Percentiles rank a stretch among this genome's conserved stretches.
Conservation (phyloP, 2,797 vertebrate species). For the Trachurus trachurus region DNA sequence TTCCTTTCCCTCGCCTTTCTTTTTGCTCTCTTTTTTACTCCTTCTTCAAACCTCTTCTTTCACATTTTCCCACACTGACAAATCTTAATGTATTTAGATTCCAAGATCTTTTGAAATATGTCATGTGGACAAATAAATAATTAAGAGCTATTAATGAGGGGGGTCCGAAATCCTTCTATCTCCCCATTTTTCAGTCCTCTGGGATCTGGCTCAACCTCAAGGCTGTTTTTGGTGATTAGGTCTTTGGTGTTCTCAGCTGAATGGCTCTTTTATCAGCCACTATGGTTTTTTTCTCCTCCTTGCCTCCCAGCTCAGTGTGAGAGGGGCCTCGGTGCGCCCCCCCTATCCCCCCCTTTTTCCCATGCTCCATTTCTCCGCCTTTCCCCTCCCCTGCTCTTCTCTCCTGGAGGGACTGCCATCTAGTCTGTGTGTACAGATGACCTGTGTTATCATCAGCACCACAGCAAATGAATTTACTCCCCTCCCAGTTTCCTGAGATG, state of each 20-base stretch:
- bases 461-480: slow-evolving; percentile 71
- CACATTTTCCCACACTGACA: slow-evolving; percentile 46
- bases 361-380: slow-evolving; percentile 65
- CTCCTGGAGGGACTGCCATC: slow-evolving; percentile 65
- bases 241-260: slow-evolving; percentile 82
- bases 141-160: slow-evolving; percentile 63
- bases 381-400: slow-evolving; percentile 39
- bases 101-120: slow-evolving; percentile 67
- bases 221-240: slow-evolving; percentile 82
- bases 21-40: neutral
- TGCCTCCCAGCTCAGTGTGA: slow-evolving; percentile 65
- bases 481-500: slow-evolving; percentile 55
- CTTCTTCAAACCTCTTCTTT: neutral
- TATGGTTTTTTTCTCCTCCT: slow-evolving; percentile 62
- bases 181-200: slow-evolving; percentile 59
- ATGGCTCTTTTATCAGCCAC: slow-evolving; percentile 82
- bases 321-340: slow-evolving; percentile 51
- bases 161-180: slow-evolving; percentile 70
- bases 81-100: slow-evolving; percentile 70
- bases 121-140: slow-evolving; percentile 67
- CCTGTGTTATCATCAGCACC: slow-evolving; percentile 66
- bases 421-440: slow-evolving; percentile 73
- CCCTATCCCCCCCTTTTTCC: slow-evolving; percentile 49
- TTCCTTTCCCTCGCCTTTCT: slow-evolving; percentile 2
- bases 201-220: slow-evolving; percentile 78